Base-by-base conservation (phyloP, 2,888 invertebrate genomes). In the Doris montereyensis region DNA sequence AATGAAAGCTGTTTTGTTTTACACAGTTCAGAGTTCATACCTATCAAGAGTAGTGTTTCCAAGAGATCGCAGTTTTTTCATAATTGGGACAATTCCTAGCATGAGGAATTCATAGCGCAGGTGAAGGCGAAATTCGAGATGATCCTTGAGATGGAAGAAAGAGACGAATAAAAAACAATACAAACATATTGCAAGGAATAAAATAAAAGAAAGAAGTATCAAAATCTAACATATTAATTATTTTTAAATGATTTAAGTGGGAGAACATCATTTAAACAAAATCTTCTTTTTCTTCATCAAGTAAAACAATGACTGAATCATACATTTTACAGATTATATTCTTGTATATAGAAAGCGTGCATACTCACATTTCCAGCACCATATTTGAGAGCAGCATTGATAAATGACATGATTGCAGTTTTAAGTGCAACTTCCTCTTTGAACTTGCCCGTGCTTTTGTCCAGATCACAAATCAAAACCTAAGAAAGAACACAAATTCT, bases 401-500 rank as follows among this genome's bases (percentile, higher is more conserved):
- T 95, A 89, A 99, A 97, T 1, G 97, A 98, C 97, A 99, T 97
- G 83, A 98, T 96, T 34, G 98, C 98, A 0, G 98, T 98, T 92
- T 98, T 98, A 0, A 99, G 92, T 68, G 96, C 96, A 2, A 98
- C 94, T 91, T 98, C 97, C 86, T 98, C 98, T 32, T 96, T 94
- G 90, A 97, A 98, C 21, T 96, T 95, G 13, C 97, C 97, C 0
- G 96, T 96, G 79, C 96, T 96, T 76, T 97, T 94, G 89, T 97
- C 97, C 86, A 98, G 92, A 89, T 97, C 97, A 88, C 96, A 97
- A 79, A 98, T 95, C 81, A 98, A 95, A 80, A 96, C 95, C 93
- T 95, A 92, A n/a, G n/a, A n/a, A n/a, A n/a, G n/a, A n/a, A n/a
- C n/a, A n/a, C n/a, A n/a, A n/a, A n/a, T n/a, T n/a, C n/a, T n/a